A percentile compares a stretch with the other conserved stretches of the same genome.
These are phyloP conservation scores for Microhierax caerulescens DNA, from an alignment of 2,797 vertebrate genomes.

Conservation along the genomic window DNA sequence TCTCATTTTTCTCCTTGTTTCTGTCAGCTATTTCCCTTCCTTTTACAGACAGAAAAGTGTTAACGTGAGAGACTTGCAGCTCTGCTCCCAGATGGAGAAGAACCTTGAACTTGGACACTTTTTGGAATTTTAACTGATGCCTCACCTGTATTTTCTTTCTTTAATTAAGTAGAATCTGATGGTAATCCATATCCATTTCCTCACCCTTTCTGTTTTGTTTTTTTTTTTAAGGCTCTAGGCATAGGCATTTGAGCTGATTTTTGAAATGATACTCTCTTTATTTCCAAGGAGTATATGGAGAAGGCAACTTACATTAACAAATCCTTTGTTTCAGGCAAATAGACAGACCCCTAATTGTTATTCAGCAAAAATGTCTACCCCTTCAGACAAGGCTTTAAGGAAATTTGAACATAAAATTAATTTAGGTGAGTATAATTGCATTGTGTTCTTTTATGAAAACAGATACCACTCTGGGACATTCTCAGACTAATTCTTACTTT, in stretches of 20 bases:
- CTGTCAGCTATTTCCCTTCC: background rate
- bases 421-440: slow-evolving; percentile 81
- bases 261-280: background rate
- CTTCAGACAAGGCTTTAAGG: slow-evolving; percentile 87
- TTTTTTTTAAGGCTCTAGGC: background rate
- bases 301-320: background rate
- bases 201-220: background rate
- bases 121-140: background rate
- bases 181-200: background rate
- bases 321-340: slow-evolving; percentile 81
- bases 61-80: background rate
- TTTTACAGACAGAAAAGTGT: background rate
- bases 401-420: slow-evolving; percentile 96
- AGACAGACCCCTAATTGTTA: slow-evolving; percentile 75
- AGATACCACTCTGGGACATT: background rate
- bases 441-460: background rate
- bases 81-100: background rate
- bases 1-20: background rate
- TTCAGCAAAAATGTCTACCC: slow-evolving; percentile 81
- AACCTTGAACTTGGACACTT: background rate
- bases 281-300: background rate
- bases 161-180: background rate
- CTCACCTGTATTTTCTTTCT: background rate
- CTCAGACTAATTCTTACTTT: background rate
- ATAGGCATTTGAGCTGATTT: background rate